phyloP scores from a whole-genome alignment of 2,113 vertebrate genomes.

The Otis tarda region DNA sequence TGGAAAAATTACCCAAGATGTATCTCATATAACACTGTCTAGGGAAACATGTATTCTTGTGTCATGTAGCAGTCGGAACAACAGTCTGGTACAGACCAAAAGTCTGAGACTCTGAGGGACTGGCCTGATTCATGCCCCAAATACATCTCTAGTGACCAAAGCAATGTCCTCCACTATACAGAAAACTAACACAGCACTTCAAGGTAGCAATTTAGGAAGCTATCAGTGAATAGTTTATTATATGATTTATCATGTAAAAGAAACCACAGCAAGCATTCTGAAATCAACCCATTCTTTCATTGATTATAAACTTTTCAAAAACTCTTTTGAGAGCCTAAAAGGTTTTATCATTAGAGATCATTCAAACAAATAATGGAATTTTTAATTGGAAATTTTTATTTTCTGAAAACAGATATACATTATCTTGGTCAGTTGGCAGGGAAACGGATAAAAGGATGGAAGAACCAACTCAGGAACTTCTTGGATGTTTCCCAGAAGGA shows the following conservation, averaged over 20 bases:
- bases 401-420: not conserved
- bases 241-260: not conserved
- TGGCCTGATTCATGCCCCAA: not conserved
- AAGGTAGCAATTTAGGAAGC: not conserved
- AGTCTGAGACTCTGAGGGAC: not conserved
- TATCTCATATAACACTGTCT: not conserved
- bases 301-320: not conserved
- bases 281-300: not conserved
- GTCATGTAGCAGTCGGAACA: not conserved
- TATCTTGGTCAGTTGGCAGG: not conserved
- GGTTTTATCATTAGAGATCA: not conserved
- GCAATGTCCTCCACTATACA: not conserved
- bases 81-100: not conserved
- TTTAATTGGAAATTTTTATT: not conserved
- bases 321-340: not conserved
- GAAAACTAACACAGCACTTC: not conserved
- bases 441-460: not conserved
- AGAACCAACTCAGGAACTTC: not conserved
- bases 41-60: not conserved
- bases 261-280: not conserved
- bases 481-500: not conserved
- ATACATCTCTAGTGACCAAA: not conserved
- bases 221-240: not conserved
- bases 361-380: not conserved
- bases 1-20: not conserved